Evolutionary conservation across 2,113 vertebrate species (phyloP), one percentile per base, ranked within the genome.

Genomic region (Phyllostomus hastatus): DNA sequence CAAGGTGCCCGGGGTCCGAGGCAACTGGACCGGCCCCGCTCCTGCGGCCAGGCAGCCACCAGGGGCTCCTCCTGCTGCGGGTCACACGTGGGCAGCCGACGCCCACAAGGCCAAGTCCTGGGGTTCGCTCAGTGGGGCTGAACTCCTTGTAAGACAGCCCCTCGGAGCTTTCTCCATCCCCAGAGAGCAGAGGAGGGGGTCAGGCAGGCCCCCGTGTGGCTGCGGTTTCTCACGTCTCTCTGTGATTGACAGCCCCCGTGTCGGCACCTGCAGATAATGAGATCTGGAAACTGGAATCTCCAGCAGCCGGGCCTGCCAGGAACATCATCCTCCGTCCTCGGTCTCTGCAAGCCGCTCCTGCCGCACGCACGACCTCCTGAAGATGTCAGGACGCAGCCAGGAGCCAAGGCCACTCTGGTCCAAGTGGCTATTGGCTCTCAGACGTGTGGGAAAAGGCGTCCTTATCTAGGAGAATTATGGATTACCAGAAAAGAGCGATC

Each of bases 251-350:
- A 98, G 97, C 96, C 94, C 97, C 98, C 97, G 97, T 98, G 97
- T 98, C 95, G 97, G 97, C 98, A 98, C 98, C 98, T 98, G 97
- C 96, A 98, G 97, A 97, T 98, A 98, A 98, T 97, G 98, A 98
- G 98, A 96, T 98, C 98, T 90, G 96, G 97, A 97, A 97, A 98
- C 97, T 92, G 92, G 98, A 98, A 97, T 96, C 97, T 98, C 98
- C 98, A 97, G 95, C 87, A 95, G 97, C 97, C 94, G 95, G 97
- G 97, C 97, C 98, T 98, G 98, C 98, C 98, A 98, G 98, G 98
- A 98, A 98, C 98, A 98, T 97, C 97, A 98, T 4, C 61, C 10
- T 31, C 28, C 10, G 59, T 10, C 61, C 10, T 31, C 28, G 24
- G 59, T 10, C 61, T 64, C 61, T 6, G 61, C 11, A 97, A 98